Evolutionary conservation across 2,113 vertebrate species (phyloP).

Genomic region (Tylochromis polylepis): DNA sequence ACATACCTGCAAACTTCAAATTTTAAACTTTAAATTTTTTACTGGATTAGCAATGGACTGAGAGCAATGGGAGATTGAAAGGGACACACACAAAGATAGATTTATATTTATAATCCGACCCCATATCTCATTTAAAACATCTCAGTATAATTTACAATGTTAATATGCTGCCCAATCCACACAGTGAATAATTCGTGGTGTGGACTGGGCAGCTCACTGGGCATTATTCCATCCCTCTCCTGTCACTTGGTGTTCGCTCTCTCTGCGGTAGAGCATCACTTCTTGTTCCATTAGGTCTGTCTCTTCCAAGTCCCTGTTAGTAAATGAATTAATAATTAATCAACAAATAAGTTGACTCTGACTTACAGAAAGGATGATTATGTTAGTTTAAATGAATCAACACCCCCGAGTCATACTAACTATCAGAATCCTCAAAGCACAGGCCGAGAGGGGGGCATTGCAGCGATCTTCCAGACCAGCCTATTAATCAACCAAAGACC

Average conservation of each 20-base stretch:
- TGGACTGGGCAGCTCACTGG: not conserved
- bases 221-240: not conserved
- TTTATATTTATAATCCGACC: not conserved
- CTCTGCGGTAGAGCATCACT: not conserved
- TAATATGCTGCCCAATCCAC: not conserved
- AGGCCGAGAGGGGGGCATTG: not conserved
- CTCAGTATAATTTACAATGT: not conserved
- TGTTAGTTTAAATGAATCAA: not conserved
- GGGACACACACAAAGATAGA: not conserved
- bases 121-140: not conserved
- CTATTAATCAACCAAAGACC: not conserved
- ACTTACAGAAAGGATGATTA: not conserved
- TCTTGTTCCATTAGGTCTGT: not conserved
- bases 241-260: not conserved
- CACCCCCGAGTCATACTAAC: not conserved
- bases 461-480: not conserved
- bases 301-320: not conserved
- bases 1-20: not conserved
- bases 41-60: not conserved
- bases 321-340: not conserved
- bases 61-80: not conserved
- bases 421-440: not conserved
- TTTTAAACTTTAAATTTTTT: not conserved
- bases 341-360: not conserved
- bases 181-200: not conserved